Evolutionary conservation across 1,140 invertebrate genomes (phyloP), one percentile per base, ranked within the genome.

Genomic region (Drosophila grimshawi): DNA sequence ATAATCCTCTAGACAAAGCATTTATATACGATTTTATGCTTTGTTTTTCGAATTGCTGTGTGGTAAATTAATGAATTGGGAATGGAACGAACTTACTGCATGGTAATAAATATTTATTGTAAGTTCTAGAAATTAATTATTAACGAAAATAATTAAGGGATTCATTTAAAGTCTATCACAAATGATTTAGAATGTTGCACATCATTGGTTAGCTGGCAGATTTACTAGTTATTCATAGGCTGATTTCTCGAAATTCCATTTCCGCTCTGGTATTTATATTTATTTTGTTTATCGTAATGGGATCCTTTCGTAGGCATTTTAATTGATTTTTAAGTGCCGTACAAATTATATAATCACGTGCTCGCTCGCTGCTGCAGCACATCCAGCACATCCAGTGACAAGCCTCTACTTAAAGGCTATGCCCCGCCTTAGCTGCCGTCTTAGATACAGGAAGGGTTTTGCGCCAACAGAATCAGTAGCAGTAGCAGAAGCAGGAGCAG

Each of bases 261-360:
- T 59, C 32, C 11, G 43, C 48, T 51, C 19, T 46, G 8, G 5
- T 11, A 2, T 10, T 27, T 19, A n/a, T 51, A 19, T 37, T 45
- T 46, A 63, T 53, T 52, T 11, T 45, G 55, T 51, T 56, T 49
- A 32, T 41, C 37, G 7, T 71, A 60, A 59, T 60, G 37, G 5
- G 27, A 75, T 46, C 61, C 55, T 45, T 66, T 39, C 37, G 61
- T 62, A 57, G 30, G 55, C 27, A 43, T 49, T 79, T 61, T 86
- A 88, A 86, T 86, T 86, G 83, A 74, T 86, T 83, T 88, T 88
- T 88, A 86, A 86, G 80, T 86, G 76, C 65, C 73, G 68, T 77
- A 80, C 85, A 86, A 88, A 86, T 82, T 73, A 68, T 69, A 53
- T 77, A 88, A 86, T 86, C 82, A 79, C 71, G 81, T 80, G 75